A percentile compares a stretch with the other conserved stretches of the same genome.
These are phyloP conservation scores for Scylla paramamosain DNA, from an alignment of 1,140 invertebrate genomes.

Conservation along the genomic window DNA sequence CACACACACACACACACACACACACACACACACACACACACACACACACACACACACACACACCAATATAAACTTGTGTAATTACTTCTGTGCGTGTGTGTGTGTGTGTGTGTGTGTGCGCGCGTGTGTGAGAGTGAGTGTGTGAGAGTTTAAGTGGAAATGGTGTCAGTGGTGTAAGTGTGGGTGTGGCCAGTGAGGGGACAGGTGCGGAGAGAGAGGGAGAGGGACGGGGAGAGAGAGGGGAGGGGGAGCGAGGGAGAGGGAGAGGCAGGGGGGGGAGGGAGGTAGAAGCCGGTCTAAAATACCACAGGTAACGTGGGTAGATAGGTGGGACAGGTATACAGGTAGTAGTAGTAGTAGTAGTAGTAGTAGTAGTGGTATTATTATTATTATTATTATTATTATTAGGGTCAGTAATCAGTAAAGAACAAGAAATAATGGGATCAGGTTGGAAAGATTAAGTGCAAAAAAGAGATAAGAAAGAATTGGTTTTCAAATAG, in stretches of 20 bases:
- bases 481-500: too few relatives aligned
- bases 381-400: too few relatives aligned
- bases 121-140: neutral
- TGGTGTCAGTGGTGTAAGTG: neutral
- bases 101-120: neutral
- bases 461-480: too few relatives aligned
- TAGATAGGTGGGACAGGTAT: too few relatives aligned
- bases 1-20: neutral
- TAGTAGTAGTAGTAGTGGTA: too few relatives aligned
- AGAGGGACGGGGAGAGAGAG: neutral
- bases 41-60: constrained; percentile 33
- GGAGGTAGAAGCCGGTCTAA: neutral
- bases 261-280: neutral
- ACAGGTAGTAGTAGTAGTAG: too few relatives aligned
- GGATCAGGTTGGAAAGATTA: too few relatives aligned
- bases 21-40: neutral
- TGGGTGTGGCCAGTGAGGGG: neutral
- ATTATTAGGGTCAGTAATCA: too few relatives aligned
- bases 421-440: too few relatives aligned
- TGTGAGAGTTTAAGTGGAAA: neutral
- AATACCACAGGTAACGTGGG: too few relatives aligned
- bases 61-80: neutral
- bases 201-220: neutral
- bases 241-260: neutral
- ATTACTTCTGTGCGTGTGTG: constrained; percentile 14